phyloP scores from a whole-genome alignment of 2,797 vertebrate species.

The Rhyacichthys aspro region DNA sequence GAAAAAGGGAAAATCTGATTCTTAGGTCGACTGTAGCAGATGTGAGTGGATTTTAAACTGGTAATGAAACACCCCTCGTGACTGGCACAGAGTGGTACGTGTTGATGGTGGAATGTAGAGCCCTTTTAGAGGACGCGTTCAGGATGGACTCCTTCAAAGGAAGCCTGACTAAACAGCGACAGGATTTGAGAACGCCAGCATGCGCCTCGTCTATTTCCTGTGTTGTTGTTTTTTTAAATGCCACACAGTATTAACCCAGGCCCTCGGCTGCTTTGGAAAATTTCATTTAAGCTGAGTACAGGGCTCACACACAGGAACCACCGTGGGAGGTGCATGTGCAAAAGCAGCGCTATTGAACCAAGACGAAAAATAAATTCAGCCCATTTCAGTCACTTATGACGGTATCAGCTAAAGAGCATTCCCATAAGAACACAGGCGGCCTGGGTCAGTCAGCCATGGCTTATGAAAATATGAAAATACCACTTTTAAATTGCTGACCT shows the following conservation, averaged over 20 bases:
- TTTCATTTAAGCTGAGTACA: conserved; percentile 48
- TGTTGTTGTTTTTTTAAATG: conserved; percentile 50
- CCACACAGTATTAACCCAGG: conserved; percentile 47
- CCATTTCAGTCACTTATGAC: conserved; percentile 45
- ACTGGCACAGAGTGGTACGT: conserved; percentile 71
- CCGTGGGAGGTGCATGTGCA: conserved; percentile 40
- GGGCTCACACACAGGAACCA: conserved; percentile 38
- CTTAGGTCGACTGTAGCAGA: conserved; percentile 21
- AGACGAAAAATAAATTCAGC: conserved; percentile 39
- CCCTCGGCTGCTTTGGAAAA: conserved; percentile 54
- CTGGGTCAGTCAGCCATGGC: conserved; percentile 23
- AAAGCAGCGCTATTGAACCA: conserved; percentile 43
- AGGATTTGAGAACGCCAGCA: conserved; percentile 51
- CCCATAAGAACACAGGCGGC: conserved; percentile 46
- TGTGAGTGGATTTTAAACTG: conserved; percentile 43
- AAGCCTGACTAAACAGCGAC: conserved; percentile 42
- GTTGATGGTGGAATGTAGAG: conserved; percentile 61
- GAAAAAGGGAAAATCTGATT: conserved; percentile 60
- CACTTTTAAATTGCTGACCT: conserved; percentile 51
- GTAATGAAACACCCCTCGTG: conserved; percentile 54
- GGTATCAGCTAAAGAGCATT: conserved; percentile 48
- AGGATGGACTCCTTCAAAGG: conserved; percentile 60
- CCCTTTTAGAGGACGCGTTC: conserved; percentile 29
- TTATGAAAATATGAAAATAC: conserved; percentile 14
- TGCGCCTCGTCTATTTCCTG: conserved; percentile 50